phyloP scores from a whole-genome alignment of 2,888 invertebrate species.

The Caenorhabditis macrosperma region DNA sequence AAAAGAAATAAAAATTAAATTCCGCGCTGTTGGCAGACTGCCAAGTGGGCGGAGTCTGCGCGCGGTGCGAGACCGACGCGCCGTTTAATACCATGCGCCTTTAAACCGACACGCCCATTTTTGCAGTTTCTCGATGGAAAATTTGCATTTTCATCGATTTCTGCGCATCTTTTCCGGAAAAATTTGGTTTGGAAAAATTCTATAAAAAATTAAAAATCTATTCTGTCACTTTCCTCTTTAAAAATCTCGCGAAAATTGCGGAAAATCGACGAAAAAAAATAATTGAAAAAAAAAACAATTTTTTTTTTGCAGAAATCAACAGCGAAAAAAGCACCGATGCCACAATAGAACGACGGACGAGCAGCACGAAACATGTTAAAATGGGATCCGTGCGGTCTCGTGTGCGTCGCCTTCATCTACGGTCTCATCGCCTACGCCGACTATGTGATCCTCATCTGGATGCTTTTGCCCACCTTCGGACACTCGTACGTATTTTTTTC shows the following conservation, averaged over 20 bases:
- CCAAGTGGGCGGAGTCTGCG: slow-evolving; percentile 10
- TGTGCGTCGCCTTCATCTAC: slow-evolving; percentile 89
- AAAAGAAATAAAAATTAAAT: slow-evolving; percentile 38
- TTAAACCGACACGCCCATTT: slow-evolving; percentile 6
- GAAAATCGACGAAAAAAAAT: not conserved
- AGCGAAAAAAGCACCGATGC: not conserved
- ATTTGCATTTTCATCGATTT: slow-evolving; percentile 45
- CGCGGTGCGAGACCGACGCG: slow-evolving; percentile 30
- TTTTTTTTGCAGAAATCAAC: not conserved
- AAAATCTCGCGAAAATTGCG: not conserved
- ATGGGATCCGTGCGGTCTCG: slow-evolving; percentile 89
- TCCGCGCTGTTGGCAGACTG: slow-evolving; percentile 49
- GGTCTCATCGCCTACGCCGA: slow-evolving; percentile 89
- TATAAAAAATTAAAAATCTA: not conserved
- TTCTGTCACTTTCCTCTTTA: too few species aligned
- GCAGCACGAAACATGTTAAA: slow-evolving; percentile 83
- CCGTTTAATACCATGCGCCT: slow-evolving; percentile 29
- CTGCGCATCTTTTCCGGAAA: not conserved
- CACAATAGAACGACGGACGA: not conserved
- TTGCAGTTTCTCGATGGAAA: not conserved
- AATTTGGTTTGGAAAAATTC: not conserved
- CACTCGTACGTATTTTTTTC: slow-evolving; percentile 84
- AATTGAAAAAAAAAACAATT: not conserved
- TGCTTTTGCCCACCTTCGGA: slow-evolving; percentile 88
- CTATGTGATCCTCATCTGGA: slow-evolving; percentile 90